Evolutionary conservation across 2,888 invertebrate genomes (phyloP), one percentile per base, ranked within the genome.

Genomic region (Liopterus haemorrhoidalis): DNA sequence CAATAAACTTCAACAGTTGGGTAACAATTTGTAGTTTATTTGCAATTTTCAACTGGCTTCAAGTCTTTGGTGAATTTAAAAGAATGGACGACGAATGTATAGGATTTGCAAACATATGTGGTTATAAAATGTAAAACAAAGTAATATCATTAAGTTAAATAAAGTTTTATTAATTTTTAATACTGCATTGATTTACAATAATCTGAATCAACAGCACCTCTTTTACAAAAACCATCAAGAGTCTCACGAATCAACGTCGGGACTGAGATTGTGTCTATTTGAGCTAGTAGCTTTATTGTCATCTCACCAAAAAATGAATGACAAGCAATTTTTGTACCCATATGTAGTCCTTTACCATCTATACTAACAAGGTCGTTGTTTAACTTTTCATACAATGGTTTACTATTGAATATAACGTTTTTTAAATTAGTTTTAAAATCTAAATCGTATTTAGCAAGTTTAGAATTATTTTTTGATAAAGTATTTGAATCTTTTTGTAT

Each of bases 301-400:
- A 68, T 51, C 50, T 69, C 65, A 0, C 66, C 67, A 46, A 70
- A 65, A 52, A 68, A 69, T 4, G 66, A 67, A 53, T 70, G 68
- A 38, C 70, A 70, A 0, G 64, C 62, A 3, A 63, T 65, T 51
- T 65, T 67, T 2, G 64, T 64, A 30, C 65, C 64, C 59, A 69
- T 65, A 46, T 68, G 67, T 4, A 61, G 50, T 6, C 65, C 68
- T 37, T 63, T 59, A n/a, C 61, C 61, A 32, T 69, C 69, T 0
- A 66, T 57, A 1, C 62, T 62, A 1, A 68, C 64, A 2, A 62
- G 54, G 11, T 59, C 61, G 18, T 56, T 54, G 1, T 59, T 59
- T 12, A 67, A 53, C 11, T 54, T 52, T 24, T 60, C 54, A 42
- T 59, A 63, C 8, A 54, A 48, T 5, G 51, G 38, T 11, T 56